These are phyloP conservation scores for Diaperis boleti DNA, from an alignment of 2,888 invertebrate genomes.

Conservation along the genomic window DNA sequence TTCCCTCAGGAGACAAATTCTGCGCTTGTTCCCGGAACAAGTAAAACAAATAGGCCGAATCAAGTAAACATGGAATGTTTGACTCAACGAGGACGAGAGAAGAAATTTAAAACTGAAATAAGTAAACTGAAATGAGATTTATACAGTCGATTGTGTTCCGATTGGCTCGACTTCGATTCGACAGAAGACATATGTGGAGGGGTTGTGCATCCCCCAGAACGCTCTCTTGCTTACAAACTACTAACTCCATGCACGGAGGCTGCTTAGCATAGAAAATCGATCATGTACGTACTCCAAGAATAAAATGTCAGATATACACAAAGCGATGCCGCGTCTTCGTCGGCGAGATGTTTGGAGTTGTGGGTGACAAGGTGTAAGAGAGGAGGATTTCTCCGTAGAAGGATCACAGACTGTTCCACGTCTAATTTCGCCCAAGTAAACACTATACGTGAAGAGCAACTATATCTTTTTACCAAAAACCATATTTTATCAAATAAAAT, in stretches of 20 bases:
- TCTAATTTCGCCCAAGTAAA: too few species aligned
- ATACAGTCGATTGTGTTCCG: conserved; percentile 58
- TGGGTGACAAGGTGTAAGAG: too few species aligned
- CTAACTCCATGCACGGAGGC: conserved; percentile 16
- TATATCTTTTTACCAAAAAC: too few species aligned
- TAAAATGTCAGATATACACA: conserved; percentile 33
- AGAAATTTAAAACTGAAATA: conserved; percentile 57
- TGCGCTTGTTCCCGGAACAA: conserved; percentile 23
- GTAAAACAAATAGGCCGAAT: conserved; percentile 51
- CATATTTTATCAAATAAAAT: too few species aligned
- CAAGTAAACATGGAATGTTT: conserved; percentile 49
- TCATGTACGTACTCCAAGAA: conserved; percentile 30
- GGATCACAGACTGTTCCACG: too few species aligned
- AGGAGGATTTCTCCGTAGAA: too few species aligned
- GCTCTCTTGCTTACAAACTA: conserved; percentile 36
- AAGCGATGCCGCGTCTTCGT: too few species aligned
- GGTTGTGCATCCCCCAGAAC: conserved; percentile 16
- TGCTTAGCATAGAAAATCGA: conserved; percentile 40
- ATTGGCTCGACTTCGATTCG: conserved; percentile 52
- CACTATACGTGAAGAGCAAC: too few species aligned
- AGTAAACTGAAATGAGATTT: conserved; percentile 58
- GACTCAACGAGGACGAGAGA: conserved; percentile 45
- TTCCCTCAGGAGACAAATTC: conserved; percentile 29
- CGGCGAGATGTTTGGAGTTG: too few species aligned
- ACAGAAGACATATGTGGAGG: conserved; percentile 52